A percentile compares a stretch with the other conserved stretches of the same genome.
phyloP scores from a whole-genome alignment of 2,113 vertebrate genomes.

The Elgaria multicarinata region DNA sequence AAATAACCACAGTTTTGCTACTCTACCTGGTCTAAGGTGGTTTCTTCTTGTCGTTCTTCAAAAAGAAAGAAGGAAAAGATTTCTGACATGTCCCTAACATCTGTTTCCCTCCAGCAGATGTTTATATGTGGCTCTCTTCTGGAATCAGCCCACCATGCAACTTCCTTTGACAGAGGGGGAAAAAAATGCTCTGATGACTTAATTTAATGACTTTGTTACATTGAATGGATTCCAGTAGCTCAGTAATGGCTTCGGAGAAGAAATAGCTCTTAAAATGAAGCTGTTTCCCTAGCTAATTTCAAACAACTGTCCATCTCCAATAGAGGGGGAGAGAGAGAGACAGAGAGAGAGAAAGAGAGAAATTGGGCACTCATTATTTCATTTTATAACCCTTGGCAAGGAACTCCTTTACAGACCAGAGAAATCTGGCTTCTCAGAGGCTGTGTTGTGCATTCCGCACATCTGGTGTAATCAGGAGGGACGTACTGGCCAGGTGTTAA shows the following conservation, averaged over 20 bases:
- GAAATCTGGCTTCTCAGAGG: conserved; percentile 46
- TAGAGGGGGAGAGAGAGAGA: conserved; percentile 42
- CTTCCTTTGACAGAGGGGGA: conserved; percentile 58
- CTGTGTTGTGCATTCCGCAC: background rate
- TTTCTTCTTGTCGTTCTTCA: background rate
- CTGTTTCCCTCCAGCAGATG: conserved; percentile 70
- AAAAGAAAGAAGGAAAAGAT: background rate
- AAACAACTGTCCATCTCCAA: conserved; percentile 69
- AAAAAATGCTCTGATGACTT: conserved; percentile 73
- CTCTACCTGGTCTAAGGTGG: background rate
- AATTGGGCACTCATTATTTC: conserved; percentile 67
- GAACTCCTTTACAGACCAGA: conserved; percentile 37
- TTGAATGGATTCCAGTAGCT: conserved; percentile 75
- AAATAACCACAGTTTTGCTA: background rate
- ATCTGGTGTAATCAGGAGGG: background rate
- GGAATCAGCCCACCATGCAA: conserved; percentile 57
- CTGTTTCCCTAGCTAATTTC: conserved; percentile 64
- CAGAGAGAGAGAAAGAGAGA: conserved; percentile 65
- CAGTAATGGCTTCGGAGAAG: conserved; percentile 75
- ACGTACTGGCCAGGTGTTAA: background rate
- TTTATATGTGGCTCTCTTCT: conserved; percentile 67
- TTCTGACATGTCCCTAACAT: conserved; percentile 57
- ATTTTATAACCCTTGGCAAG: conserved; percentile 63
- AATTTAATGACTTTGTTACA: conserved; percentile 70
- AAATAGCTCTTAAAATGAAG: conserved; percentile 64